These are phyloP conservation scores for Chaunax sp. DNA, from an alignment of 2,797 vertebrate genomes.

Conservation along the genomic window DNA sequence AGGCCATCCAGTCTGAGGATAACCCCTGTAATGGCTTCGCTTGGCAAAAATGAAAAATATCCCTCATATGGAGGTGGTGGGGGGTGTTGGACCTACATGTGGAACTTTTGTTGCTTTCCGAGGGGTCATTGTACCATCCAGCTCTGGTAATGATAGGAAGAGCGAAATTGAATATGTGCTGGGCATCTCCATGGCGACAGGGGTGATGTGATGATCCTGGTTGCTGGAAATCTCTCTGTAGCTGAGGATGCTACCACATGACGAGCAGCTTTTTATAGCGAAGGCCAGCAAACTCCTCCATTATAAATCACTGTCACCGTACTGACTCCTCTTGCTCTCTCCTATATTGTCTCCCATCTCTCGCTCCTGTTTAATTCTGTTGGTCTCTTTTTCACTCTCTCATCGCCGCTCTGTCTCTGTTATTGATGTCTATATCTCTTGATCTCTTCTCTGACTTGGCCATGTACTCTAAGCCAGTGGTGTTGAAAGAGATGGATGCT, in stretches of 20 bases:
- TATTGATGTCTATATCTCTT: constrained; percentile 65
- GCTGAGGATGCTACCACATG: constrained; percentile 24
- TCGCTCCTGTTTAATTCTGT: constrained; percentile 45
- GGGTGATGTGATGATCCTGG: constrained; percentile 49
- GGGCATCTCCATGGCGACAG: constrained; percentile 54
- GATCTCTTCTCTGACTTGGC: constrained; percentile 63
- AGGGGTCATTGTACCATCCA: constrained; percentile 33
- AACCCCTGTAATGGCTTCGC: no score
- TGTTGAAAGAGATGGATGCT: constrained; percentile 77
- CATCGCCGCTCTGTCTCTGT: constrained; percentile 43
- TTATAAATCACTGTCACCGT: constrained; percentile 44
- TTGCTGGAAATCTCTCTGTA: constrained; percentile 14
- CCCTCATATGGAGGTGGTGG: no score
- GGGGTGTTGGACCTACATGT: constrained; percentile 26
- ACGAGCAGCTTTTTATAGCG: constrained; percentile 13
- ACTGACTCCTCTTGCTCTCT: constrained; percentile 19
- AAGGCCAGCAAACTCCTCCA: constrained; percentile 15
- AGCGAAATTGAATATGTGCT: constrained; percentile 22
- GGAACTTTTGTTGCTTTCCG: constrained; percentile 23
- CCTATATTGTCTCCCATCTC: constrained; percentile 43
- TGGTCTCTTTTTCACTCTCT: constrained; percentile 40
- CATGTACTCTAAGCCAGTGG: constrained; percentile 51
- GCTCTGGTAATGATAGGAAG: constrained; percentile 39
- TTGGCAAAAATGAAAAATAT: no score
- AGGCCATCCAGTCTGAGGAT: neutral